Evolutionary conservation across 2,797 vertebrate genomes (phyloP).

Genomic region (Fringilla coelebs): DNA sequence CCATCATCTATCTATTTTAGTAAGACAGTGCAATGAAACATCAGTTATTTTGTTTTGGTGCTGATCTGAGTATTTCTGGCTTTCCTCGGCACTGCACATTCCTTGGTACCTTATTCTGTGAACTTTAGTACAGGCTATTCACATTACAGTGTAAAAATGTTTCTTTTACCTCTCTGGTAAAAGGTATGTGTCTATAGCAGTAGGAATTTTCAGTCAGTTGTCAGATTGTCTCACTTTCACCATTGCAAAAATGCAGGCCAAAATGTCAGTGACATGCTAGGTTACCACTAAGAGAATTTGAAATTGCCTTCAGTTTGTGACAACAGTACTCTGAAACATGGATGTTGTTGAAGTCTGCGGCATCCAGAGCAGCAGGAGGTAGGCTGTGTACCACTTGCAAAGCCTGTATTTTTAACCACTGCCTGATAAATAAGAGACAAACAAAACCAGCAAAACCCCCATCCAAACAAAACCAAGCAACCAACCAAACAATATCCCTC

Average conservation of each 20-base stretch:
- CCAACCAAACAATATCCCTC: background rate
- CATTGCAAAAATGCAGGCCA: slow-evolving; percentile 19
- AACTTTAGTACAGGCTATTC: background rate
- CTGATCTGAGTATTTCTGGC: background rate
- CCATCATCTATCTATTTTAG: background rate
- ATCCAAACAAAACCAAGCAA: background rate
- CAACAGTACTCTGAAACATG: background rate
- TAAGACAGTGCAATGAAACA: background rate
- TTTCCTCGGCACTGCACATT: background rate
- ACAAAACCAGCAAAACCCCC: background rate
- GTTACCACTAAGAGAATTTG: background rate
- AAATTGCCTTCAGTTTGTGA: slow-evolving; percentile 44
- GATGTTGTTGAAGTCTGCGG: background rate
- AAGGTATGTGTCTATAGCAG: background rate
- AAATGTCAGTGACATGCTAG: background rate
- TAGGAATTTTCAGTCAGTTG: slow-evolving; percentile 19
- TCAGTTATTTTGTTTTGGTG: background rate
- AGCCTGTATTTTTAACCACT: background rate
- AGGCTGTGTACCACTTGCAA: background rate
- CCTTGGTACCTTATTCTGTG: background rate
- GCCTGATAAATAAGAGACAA: background rate
- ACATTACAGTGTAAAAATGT: background rate
- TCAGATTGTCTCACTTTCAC: background rate
- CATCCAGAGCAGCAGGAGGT: slow-evolving; percentile 13
- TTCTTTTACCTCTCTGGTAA: background rate